phyloP scores from a whole-genome alignment of 2,797 vertebrate genomes.

The Centropyge bicolor region DNA sequence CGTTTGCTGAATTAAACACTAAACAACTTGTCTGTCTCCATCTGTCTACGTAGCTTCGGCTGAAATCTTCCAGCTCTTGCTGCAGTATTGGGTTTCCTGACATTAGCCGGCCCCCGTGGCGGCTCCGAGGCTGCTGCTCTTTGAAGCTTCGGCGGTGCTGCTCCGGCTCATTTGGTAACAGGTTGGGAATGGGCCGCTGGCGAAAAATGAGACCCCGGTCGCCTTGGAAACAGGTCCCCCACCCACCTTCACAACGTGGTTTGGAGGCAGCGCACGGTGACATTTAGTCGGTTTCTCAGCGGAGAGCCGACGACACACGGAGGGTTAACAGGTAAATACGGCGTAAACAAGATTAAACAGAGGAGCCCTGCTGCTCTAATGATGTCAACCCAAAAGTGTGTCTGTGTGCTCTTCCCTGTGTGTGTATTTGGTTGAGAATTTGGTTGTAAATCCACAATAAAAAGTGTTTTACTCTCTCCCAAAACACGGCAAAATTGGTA shows the following conservation, averaged over 20 bases:
- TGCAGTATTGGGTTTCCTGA: slow-evolving; percentile 90
- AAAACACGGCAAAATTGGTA: not conserved
- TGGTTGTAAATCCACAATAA: slow-evolving; percentile 1
- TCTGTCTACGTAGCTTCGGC: slow-evolving; percentile 48
- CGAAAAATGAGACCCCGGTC: slow-evolving; percentile 94
- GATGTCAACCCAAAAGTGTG: not conserved
- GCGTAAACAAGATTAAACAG: slow-evolving; percentile 27
- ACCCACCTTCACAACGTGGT: slow-evolving; percentile 79
- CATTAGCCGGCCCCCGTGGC: slow-evolving; percentile 88
- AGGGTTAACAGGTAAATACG: slow-evolving; percentile 42
- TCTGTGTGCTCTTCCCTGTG: not conserved
- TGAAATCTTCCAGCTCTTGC: slow-evolving; percentile 69
- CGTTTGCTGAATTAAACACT: slow-evolving; percentile 27
- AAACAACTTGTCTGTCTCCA: slow-evolving; percentile 49
- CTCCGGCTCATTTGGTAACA: slow-evolving; percentile 94
- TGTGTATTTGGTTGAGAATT: not conserved
- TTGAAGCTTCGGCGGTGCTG: slow-evolving; percentile 84
- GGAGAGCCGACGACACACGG: slow-evolving; percentile 25
- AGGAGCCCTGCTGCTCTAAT: not conserved
- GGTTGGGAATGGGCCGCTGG: slow-evolving; percentile 92
- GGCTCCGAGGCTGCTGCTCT: slow-evolving; percentile 80
- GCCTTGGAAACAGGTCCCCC: slow-evolving; percentile 87
- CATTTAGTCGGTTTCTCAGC: slow-evolving; percentile 77
- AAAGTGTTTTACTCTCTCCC: not conserved
- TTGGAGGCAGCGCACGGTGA: slow-evolving; percentile 82